phyloP scores from a whole-genome alignment of 2,888 invertebrate species.

The Abscondita cerata region DNA sequence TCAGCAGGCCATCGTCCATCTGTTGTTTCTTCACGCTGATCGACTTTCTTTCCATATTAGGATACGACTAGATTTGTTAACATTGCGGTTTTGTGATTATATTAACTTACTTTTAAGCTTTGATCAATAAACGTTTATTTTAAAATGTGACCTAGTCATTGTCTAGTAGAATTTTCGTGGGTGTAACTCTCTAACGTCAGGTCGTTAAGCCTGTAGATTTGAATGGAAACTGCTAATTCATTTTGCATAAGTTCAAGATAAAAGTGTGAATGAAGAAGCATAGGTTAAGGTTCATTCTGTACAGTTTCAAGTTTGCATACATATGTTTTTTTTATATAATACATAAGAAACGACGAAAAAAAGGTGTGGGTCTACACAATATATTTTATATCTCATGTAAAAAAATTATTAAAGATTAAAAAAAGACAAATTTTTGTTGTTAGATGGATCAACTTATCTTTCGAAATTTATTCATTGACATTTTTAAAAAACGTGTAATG shows the following conservation, averaged over 20 bases:
- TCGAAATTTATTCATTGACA: no score
- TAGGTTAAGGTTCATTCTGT: slow-evolving; percentile 29
- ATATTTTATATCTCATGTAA: no score
- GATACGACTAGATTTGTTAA: slow-evolving; percentile 39
- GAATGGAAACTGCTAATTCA: slow-evolving; percentile 36
- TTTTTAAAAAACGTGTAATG: no score
- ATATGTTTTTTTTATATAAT: slow-evolving; percentile 15
- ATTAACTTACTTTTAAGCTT: slow-evolving; percentile 38
- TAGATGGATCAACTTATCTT: no score
- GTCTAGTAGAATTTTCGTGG: slow-evolving; percentile 28
- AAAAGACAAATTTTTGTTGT: no score
- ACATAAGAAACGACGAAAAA: slow-evolving; percentile 8
- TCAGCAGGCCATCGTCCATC: slow-evolving; percentile 36
- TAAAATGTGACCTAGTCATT: slow-evolving; percentile 32
- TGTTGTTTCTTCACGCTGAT: slow-evolving; percentile 33
- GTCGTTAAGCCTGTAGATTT: slow-evolving; percentile 30
- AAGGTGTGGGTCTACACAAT: background rate
- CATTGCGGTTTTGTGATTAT: slow-evolving; percentile 39
- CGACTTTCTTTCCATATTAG: slow-evolving; percentile 40
- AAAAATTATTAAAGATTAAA: no score
- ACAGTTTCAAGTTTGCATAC: slow-evolving; percentile 18
- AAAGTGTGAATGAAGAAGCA: slow-evolving; percentile 33
- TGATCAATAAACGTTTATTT: slow-evolving; percentile 31
- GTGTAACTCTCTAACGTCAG: slow-evolving; percentile 21
- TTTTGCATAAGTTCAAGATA: slow-evolving; percentile 32